Evolutionary conservation across 2,888 invertebrate species (phyloP).

Genomic region (Drymonia ruficornis): DNA sequence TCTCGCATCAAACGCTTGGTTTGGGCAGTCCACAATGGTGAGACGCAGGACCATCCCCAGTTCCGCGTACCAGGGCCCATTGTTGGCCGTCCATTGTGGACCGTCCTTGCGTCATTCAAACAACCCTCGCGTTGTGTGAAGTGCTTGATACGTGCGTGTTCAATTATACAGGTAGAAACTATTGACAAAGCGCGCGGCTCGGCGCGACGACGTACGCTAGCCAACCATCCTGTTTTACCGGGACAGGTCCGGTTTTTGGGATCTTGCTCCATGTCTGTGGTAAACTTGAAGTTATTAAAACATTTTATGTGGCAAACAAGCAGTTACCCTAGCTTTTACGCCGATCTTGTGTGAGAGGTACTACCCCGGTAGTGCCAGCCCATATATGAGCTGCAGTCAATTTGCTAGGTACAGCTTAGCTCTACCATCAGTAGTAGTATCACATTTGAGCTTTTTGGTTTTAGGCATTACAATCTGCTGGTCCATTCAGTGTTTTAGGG

Average conservation of each 20-base stretch:
- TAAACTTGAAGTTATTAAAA: no score
- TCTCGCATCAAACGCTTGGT: slow-evolving; percentile 11
- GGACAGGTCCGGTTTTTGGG: background rate
- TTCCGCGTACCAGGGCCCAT: slow-evolving; percentile 32
- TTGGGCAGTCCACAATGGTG: slow-evolving; percentile 5
- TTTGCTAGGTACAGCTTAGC: no score
- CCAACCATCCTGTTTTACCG: background rate
- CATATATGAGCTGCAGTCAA: no score
- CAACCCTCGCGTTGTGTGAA: slow-evolving; percentile 37
- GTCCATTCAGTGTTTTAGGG: no score
- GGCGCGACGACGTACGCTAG: slow-evolving; percentile 9
- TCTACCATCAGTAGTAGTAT: no score
- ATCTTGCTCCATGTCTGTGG: no score
- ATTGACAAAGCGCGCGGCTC: slow-evolving; percentile 34
- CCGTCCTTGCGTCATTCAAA: slow-evolving; percentile 28
- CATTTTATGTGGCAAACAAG: no score
- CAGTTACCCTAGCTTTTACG: no score
- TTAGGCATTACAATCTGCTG: no score
- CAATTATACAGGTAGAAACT: slow-evolving; percentile 43
- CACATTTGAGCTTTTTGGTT: no score
- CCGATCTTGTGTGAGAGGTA: no score
- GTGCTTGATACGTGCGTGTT: slow-evolving; percentile 30
- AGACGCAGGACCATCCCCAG: slow-evolving; percentile 21
- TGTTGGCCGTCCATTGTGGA: slow-evolving; percentile 31
- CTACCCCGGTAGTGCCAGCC: no score